Conservation (phyloP, 2,888 invertebrate species). For the Herminia tarsipennalis region DNA sequence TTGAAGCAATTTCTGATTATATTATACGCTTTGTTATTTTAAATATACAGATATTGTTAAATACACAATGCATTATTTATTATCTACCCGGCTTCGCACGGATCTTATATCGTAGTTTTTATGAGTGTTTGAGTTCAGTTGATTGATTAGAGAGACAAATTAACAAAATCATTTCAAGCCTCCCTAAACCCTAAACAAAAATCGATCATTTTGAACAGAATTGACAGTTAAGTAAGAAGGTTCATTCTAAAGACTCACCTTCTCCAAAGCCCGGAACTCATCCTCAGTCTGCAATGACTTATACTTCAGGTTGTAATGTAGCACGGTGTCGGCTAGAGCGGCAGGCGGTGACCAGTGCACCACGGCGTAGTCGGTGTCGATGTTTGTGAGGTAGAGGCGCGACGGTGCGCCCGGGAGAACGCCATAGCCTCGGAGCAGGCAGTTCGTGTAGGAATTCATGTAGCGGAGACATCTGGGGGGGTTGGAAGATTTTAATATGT, state of each 20-base stretch:
- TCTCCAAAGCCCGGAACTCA: slow-evolving; percentile 84
- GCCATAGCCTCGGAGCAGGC: slow-evolving; percentile 93
- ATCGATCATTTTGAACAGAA: too few species aligned
- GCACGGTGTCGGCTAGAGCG: slow-evolving; percentile 89
- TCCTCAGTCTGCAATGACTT: slow-evolving; percentile 81
- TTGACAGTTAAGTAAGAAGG: too few species aligned
- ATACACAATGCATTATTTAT: too few species aligned
- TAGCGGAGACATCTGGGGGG: slow-evolving; percentile 89
- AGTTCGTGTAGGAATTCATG: slow-evolving; percentile 93
- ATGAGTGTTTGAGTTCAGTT: too few species aligned
- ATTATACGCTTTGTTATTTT: too few species aligned
- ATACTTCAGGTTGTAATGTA: slow-evolving; percentile 87
- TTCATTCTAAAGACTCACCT: slow-evolving; percentile 66
- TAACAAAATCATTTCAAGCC: too few species aligned
- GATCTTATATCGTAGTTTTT: too few species aligned
- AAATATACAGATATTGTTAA: too few species aligned
- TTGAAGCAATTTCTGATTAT: too few species aligned
- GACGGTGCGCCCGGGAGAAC: slow-evolving; percentile 91
- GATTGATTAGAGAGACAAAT: too few species aligned
- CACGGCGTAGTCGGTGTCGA: slow-evolving; percentile 91
- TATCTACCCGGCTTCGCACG: too few species aligned
- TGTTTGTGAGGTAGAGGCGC: slow-evolving; percentile 89
- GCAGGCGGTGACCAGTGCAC: slow-evolving; percentile 92
- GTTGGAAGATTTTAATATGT: neutral
- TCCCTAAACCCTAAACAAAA: too few species aligned